These are phyloP conservation scores for Dasypolia templi DNA, from an alignment of 2,888 invertebrate genomes.

Conservation along the genomic window DNA sequence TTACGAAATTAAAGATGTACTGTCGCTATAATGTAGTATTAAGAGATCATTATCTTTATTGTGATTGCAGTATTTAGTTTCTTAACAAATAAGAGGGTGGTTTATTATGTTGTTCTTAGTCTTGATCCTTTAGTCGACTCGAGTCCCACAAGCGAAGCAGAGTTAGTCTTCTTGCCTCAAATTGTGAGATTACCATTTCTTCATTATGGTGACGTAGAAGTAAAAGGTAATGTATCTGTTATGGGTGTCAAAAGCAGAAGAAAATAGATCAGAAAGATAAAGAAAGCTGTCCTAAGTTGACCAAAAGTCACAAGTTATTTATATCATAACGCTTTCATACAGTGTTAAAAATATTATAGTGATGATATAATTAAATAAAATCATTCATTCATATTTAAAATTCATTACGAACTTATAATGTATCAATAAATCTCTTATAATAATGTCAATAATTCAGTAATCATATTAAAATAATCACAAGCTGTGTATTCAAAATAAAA, in stretches of 20 bases:
- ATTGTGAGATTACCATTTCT: not conserved
- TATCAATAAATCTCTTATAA: no score
- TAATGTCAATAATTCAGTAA: no score
- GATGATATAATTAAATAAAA: no score
- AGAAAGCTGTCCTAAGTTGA: not conserved
- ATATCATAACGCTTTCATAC: not conserved
- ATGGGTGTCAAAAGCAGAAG: not conserved
- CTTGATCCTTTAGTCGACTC: not conserved
- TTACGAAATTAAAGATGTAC: not conserved
- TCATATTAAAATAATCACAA: not conserved
- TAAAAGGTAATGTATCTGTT: not conserved
- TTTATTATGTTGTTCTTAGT: slow-evolving; percentile 6
- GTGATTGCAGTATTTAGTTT: slow-evolving; percentile 31
- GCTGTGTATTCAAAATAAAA: not conserved
- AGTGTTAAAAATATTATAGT: not conserved
- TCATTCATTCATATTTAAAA: no score
- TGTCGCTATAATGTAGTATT: not conserved
- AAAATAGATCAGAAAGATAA: not conserved
- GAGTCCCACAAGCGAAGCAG: not conserved
- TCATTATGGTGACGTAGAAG: not conserved
- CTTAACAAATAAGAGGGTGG: slow-evolving; percentile 16
- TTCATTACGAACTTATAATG: no score
- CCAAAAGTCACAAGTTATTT: not conserved
- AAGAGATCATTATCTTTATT: slow-evolving; percentile 41
- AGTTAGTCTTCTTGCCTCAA: not conserved